Percentiles rank a stretch among this genome's conserved stretches.
Evolutionary conservation across 1,140 invertebrate genomes (phyloP).

Genomic region (Meloidogyne floridensis): DNA sequence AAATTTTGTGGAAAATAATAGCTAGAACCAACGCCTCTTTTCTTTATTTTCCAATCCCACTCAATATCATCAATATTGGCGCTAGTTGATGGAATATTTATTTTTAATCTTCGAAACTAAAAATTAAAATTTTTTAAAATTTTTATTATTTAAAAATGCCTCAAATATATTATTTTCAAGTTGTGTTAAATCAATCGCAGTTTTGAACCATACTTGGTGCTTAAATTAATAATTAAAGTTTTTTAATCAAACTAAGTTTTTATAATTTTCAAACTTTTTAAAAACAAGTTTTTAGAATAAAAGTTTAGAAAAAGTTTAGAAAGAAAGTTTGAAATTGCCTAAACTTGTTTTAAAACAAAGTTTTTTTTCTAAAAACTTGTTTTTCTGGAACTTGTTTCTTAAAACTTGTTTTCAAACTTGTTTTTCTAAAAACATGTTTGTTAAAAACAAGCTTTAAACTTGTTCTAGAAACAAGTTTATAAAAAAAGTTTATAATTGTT

Average conservation of each 20-base stretch:
- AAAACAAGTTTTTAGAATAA: too few species aligned
- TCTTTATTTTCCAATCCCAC: neutral
- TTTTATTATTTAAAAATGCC: neutral
- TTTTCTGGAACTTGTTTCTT: too few species aligned
- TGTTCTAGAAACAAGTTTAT: too few species aligned
- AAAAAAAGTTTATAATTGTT: too few species aligned
- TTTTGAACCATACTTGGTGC: neutral
- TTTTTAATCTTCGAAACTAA: neutral
- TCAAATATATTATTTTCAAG: slow-evolving; percentile 3
- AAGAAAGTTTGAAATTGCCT: too few species aligned
- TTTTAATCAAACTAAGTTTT: neutral
- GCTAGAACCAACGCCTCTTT: neutral
- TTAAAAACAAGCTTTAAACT: too few species aligned
- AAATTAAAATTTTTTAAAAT: neutral
- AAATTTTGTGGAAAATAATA: neutral
- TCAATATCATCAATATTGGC: neutral
- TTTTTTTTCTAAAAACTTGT: too few species aligned
- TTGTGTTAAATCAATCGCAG: neutral
- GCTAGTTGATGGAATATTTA: neutral
- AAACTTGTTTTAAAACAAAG: too few species aligned
- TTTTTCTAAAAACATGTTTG: too few species aligned
- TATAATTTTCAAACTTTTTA: too few species aligned
- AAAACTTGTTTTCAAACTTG: too few species aligned
- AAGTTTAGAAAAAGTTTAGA: too few species aligned
- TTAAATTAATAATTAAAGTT: neutral